Evolutionary conservation across 2,113 vertebrate species (phyloP).

Genomic region (Callocephalon fimbriatum): DNA sequence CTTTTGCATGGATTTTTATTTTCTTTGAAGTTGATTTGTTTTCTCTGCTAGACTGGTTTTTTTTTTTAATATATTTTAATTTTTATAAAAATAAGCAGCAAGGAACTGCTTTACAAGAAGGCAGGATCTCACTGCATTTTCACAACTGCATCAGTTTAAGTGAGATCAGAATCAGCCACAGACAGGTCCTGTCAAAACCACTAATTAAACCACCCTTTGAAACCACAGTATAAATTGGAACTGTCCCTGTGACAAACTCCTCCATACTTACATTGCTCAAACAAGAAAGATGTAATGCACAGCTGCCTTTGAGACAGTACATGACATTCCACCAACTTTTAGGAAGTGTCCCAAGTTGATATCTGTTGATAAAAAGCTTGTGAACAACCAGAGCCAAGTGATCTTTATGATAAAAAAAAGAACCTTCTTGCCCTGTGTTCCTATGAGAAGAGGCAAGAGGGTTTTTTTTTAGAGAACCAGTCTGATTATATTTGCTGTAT

Average conservation of each 20-base stretch:
- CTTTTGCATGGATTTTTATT: background rate
- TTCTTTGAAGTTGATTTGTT: background rate
- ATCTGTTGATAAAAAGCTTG: background rate
- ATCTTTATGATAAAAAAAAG: background rate
- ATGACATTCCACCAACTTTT: background rate
- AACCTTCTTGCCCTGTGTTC: background rate
- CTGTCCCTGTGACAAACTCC: background rate
- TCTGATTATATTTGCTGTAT: background rate
- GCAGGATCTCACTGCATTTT: background rate
- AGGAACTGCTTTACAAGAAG: background rate
- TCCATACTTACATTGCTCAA: background rate
- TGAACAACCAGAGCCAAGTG: background rate
- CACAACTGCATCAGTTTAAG: background rate
- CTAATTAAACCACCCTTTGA: conserved; percentile 2
- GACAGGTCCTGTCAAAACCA: background rate
- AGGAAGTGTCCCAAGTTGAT: background rate
- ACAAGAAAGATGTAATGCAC: background rate
- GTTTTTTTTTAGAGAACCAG: background rate
- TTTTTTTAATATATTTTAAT: background rate
- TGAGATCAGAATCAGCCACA: background rate
- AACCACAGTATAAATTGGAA: background rate
- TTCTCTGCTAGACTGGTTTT: background rate
- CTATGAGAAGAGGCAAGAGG: background rate
- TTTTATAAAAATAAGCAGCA: background rate
- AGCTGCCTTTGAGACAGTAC: background rate